Base-by-base conservation (phyloP, 2,888 invertebrate genomes). In the Drosophila leonis region DNA sequence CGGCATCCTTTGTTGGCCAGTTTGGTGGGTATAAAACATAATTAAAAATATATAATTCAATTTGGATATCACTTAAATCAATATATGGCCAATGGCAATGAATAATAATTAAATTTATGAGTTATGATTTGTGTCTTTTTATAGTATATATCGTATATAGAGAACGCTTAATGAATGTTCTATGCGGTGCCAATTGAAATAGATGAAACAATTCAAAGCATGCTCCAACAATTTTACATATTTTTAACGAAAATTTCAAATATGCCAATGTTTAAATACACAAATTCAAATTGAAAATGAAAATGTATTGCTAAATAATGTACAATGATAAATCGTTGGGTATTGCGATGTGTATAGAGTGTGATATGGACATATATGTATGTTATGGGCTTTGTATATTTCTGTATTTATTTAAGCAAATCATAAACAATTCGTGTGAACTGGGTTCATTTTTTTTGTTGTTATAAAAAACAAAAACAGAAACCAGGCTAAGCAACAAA, bases 161-260 rank as follows among this genome's bases (percentile, higher is more conserved):
- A 33, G 49, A 49, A 49, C 18, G 27, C 2, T 1, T 35, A 59
- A 59, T 68, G 29, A 42, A 51, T 39, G 41, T 69, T 69, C 7
- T 5, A 57, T 72, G 66, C 54, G 54, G 87, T 86, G 83, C 81
- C 83, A 85, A 88, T 88, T 24, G 46, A 77, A 80, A 65, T 59
- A 72, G 72, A 78, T 56, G 46, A 39, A 75, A 69, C 46, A 75
- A 63, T 81, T 70, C 39, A 82, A 85, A 68, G 61, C 81, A 81
- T 83, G 83, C 83, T 60, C 56, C 41, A 81, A 83, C 56, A 82
- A 64, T 74, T 68, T 67, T 33, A 55, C 41, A 68, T 55, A 75
- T 64, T 29, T 46, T 48, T 29, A 29, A 65, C 27, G 44, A 27
- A 61, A 57, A 61, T 60, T 68, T 54, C 10, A 66, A 66, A 66